Evolutionary conservation across 2,888 invertebrate species (phyloP).

Genomic region (Mamestra brassicae): DNA sequence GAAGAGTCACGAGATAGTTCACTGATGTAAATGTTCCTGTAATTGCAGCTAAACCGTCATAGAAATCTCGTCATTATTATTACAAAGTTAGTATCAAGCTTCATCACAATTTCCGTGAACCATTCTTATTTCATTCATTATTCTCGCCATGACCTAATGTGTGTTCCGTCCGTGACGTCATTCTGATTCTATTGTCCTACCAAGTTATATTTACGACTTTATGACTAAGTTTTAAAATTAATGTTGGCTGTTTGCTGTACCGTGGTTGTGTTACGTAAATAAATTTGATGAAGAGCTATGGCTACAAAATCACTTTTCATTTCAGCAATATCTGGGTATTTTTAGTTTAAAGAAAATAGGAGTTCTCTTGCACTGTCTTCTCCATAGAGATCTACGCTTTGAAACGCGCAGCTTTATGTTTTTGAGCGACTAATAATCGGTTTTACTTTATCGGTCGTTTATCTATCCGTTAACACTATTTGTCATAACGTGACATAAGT

Average conservation of each 20-base stretch:
- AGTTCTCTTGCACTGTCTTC: too few species aligned
- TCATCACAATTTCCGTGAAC: conserved; percentile 24
- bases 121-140: conserved; percentile 1
- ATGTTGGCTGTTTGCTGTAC: conserved; percentile 11
- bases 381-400: too few species aligned
- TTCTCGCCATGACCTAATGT: conserved; percentile 48
- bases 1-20: too few species aligned
- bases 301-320: too few species aligned
- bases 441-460: too few species aligned
- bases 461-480: too few species aligned
- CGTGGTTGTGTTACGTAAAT: conserved; percentile 13
- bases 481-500: too few species aligned
- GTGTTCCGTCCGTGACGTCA: conserved; percentile 51
- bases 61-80: conserved; percentile 11
- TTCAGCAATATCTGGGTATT: too few species aligned
- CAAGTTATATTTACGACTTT: conserved; percentile 8
- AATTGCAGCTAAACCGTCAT: conserved; percentile 4
- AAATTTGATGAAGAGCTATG: background rate
- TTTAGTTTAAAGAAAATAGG: too few species aligned
- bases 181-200: conserved; percentile 42
- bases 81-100: conserved; percentile 9
- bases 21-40: too few species aligned
- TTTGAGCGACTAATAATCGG: too few species aligned
- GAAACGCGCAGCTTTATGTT: too few species aligned
- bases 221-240: conserved; percentile 36